phyloP scores from a whole-genome alignment of 2,888 invertebrate genomes.

The Steromphala cineraria region DNA sequence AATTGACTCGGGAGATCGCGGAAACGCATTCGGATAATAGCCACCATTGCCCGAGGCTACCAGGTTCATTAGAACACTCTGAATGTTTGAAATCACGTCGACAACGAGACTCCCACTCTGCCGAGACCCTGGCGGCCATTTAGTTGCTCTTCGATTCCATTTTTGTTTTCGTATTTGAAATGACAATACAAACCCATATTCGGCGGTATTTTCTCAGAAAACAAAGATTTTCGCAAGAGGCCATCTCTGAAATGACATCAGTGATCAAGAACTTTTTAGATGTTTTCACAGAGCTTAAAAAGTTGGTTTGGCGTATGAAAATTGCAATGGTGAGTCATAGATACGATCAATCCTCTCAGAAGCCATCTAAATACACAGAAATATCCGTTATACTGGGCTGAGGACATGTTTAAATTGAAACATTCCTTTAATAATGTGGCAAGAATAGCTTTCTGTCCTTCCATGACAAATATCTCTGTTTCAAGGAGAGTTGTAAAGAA shows the following conservation, averaged over 20 bases:
- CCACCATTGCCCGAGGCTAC: neutral
- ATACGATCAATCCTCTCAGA: neutral
- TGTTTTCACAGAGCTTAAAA: neutral
- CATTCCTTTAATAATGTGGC: too few species aligned
- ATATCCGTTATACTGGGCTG: too few species aligned
- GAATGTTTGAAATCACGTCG: neutral
- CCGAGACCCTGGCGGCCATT: slow-evolving; percentile 8
- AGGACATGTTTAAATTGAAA: too few species aligned
- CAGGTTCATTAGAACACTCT: neutral
- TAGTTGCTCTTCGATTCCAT: slow-evolving; percentile 11
- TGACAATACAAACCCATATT: slow-evolving; percentile 7
- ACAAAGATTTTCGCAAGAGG: neutral
- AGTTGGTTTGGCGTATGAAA: neutral
- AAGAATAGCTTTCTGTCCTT: too few species aligned
- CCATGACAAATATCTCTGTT: too few species aligned
- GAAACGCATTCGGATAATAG: neutral
- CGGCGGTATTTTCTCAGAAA: neutral
- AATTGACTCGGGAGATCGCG: neutral
- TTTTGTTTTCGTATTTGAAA: slow-evolving; percentile 11
- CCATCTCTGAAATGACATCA: neutral
- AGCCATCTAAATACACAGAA: too few species aligned
- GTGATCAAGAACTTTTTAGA: neutral
- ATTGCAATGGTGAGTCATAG: neutral
- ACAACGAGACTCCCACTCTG: neutral
- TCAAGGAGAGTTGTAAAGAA: too few species aligned